Conservation (phyloP, 2,888 invertebrate genomes). For the Coenonympha glycerion region DNA sequence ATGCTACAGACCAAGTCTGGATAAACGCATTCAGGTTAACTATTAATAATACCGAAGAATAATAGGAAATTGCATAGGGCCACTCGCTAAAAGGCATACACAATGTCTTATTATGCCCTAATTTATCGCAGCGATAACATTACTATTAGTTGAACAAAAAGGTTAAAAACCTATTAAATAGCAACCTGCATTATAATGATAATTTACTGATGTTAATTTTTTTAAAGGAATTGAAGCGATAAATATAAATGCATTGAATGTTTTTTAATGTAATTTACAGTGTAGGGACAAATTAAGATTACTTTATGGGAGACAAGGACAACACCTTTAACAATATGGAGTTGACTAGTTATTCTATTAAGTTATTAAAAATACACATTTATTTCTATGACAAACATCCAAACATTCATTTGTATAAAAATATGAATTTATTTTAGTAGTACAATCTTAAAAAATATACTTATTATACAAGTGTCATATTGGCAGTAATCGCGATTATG, state of each 20-base stretch:
- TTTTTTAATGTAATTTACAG: background rate
- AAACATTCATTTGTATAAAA: conserved; percentile 53
- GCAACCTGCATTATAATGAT: too few species aligned
- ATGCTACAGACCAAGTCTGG: background rate
- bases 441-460: conserved; percentile 34
- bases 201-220: too few species aligned
- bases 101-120: background rate
- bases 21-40: background rate
- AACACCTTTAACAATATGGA: background rate
- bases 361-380: conserved; percentile 13
- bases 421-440: conserved; percentile 42
- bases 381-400: conserved; percentile 8
- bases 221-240: background rate
- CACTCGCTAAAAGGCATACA: background rate
- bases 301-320: too few species aligned
- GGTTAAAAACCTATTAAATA: too few species aligned
- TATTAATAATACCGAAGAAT: too few species aligned
- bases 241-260: background rate
- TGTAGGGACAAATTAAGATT: too few species aligned
- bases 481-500: conserved; percentile 71
- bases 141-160: background rate
- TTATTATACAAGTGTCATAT: conserved; percentile 62
- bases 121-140: background rate
- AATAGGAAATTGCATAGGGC: too few species aligned
- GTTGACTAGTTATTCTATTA: conserved; percentile 30